Base-by-base conservation (phyloP, 2,888 invertebrate genomes). In the Camptogramma bilineatum region DNA sequence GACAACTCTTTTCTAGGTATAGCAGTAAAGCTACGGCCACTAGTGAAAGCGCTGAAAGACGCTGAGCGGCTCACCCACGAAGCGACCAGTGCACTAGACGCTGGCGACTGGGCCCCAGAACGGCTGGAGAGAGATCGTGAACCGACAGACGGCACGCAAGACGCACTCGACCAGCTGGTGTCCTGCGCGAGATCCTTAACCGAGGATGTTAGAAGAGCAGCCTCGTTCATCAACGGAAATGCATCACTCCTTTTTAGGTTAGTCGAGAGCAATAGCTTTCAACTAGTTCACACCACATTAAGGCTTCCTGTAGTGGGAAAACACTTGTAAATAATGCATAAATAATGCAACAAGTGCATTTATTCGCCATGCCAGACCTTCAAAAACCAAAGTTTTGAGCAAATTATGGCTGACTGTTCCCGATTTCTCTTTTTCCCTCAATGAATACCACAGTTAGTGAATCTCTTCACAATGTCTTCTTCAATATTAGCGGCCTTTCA, bases 221-320 rank as follows among this genome's bases (percentile, higher is more conserved):
- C 98, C 17, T 97, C 98, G 13, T 97, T 98, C 81, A 98, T 98
- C 77, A 98, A 97, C 90, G 97, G 97, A 65, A 97, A 97, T 84
- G 96, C 96, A 47, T 96, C 96, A 64, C 88, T 96, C 61, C 90
- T 97, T 1, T 98, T 96, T 90, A 97, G 96, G 94, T 94, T 51
- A 69, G 78, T 61, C 17, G 1, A 58, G 17, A 19, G 34, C 51
- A 28, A 28, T 0, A 28, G 28, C 28, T 13, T 13, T 13, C 2
- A 13, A 28, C 28, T 28, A 5, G 4, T 39, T 9, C 10, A 34
- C 8, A 34, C 13, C 34, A 1, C 3, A 34, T 39, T 28, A 31
- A 9, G 9, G 9, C 9, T 31, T 31, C 9, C 9, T 31, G 9
- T 31, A 10, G 31, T 31, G 21, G 31, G 31, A 28, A 4, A 28